Base-by-base conservation (phyloP, 2,888 invertebrate genomes). In the Oscheius sp. region DNA sequence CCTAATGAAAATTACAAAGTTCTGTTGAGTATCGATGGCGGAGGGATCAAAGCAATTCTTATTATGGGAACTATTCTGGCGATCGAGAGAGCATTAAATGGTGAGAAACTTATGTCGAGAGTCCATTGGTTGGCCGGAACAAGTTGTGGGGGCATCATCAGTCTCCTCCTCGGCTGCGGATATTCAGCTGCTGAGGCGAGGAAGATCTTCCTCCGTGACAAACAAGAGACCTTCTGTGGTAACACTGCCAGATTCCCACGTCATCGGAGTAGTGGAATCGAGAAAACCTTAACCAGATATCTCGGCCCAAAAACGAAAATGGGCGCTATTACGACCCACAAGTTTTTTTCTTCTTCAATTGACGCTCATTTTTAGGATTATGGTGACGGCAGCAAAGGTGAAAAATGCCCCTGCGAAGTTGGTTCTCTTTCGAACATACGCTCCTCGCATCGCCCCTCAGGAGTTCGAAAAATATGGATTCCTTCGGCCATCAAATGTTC, bases 71-170 rank as follows among this genome's bases (percentile, higher is more conserved):
- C 24, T 17, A 44, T 62, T 6, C 12, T 50, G 24, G 62, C 62
- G 2, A 47, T 62, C n/a, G 62, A 62, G 26, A 20, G 50, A 32
- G 62, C 24, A 24, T 2, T 62, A 33, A n/a, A n/a, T n/a, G 62
- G 62, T 20, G 76, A 74, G 50, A 64, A 68, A 6, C 32, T 76
- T 0, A 47, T 70, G 30, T 45, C 65, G 9, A 61, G 71, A 32
- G 56, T 72, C 6, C 76, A 76, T 41, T 76, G 76, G 76, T 44
- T 76, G n/a, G 76, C 68, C 4, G 76, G 76, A 0, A 76, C 76
- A 22, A 71, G 71, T 49, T 71, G 72, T 38, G 76, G 76, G 2
- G 76, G 76, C 2, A 69, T 76, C 22, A 70, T 76, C 65, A 64
- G 72, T 17, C 57, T 68, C 36, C 50, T 67, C 28, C 65, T 76